Percentiles rank a stretch among this genome's conserved stretches.
Conservation (phyloP, 2,797 vertebrate species). For the Girardinus metallicus region DNA sequence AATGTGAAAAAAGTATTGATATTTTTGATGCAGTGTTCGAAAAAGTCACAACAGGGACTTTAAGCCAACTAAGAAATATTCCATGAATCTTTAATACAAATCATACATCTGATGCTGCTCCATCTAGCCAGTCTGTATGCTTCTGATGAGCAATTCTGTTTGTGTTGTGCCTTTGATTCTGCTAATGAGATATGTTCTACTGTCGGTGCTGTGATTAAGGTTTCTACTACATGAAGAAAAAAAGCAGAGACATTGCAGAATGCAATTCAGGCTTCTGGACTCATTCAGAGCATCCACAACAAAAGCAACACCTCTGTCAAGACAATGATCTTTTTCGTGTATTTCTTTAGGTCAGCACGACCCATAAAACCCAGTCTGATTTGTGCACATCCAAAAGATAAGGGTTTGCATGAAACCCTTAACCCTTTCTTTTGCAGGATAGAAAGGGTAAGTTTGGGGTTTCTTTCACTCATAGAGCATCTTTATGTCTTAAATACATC, state of each 20-base stretch:
- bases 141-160: not conserved
- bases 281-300: not conserved
- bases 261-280: not conserved
- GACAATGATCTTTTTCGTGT: not conserved
- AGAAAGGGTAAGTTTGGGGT: not conserved
- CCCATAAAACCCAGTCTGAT: not conserved
- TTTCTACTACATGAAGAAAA: not conserved
- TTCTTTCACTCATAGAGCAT: not conserved
- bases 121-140: not conserved
- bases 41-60: not conserved
- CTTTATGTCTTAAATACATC: not conserved
- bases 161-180: not conserved
- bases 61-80: constrained; percentile 1
- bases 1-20: not conserved
- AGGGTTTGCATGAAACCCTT: not conserved
- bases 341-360: not conserved
- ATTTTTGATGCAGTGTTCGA: not conserved
- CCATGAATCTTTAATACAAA: not conserved
- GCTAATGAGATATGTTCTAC: not conserved
- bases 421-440: not conserved
- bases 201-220: not conserved
- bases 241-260: not conserved
- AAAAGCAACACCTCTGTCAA: not conserved
- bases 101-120: not conserved
- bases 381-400: not conserved